A percentile compares a stretch with the other conserved stretches of the same genome.
These are phyloP conservation scores for Drosophila paramelanica DNA, from an alignment of 2,888 invertebrate genomes.

Conservation along the genomic window DNA sequence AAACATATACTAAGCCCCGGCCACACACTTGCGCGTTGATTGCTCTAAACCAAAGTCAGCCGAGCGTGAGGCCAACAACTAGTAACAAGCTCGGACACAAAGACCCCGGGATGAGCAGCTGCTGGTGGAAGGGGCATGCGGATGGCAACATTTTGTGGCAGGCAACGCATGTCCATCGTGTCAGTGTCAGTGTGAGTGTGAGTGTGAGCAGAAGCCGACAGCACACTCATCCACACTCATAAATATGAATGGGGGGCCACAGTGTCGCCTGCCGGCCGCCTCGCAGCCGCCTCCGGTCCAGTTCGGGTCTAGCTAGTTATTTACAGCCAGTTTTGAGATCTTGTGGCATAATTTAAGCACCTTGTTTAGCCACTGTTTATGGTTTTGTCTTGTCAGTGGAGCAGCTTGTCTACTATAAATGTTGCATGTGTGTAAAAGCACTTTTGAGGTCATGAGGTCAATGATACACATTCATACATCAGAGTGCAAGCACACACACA, in stretches of 20 bases:
- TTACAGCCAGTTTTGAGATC: conserved; percentile 79
- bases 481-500: conserved; percentile 13
- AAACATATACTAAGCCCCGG: conserved; percentile 49
- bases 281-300: neutral
- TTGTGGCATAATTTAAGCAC: conserved; percentile 81
- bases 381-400: conserved; percentile 78
- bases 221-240: conserved; percentile 56
- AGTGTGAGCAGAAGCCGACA: neutral
- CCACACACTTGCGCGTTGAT: conserved; percentile 60
- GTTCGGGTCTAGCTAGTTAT: conserved; percentile 64
- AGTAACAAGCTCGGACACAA: conserved; percentile 61
- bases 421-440: conserved; percentile 52
- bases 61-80: conserved; percentile 78
- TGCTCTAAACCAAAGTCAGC: conserved; percentile 78
- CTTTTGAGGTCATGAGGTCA: conserved; percentile 79
- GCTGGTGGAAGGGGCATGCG: conserved; percentile 23
- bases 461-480: conserved; percentile 65
- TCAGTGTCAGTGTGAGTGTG: conserved; percentile 7
- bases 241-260: conserved; percentile 66
- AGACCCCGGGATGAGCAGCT: conserved; percentile 7
- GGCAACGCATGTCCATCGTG: conserved; percentile 63
- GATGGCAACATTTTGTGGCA: conserved; percentile 75
- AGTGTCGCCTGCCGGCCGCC: neutral
- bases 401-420: conserved; percentile 62
- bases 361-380: conserved; percentile 82